These are phyloP conservation scores for Ornithoptera priamus DNA, from an alignment of 2,888 invertebrate genomes.

Conservation along the genomic window DNA sequence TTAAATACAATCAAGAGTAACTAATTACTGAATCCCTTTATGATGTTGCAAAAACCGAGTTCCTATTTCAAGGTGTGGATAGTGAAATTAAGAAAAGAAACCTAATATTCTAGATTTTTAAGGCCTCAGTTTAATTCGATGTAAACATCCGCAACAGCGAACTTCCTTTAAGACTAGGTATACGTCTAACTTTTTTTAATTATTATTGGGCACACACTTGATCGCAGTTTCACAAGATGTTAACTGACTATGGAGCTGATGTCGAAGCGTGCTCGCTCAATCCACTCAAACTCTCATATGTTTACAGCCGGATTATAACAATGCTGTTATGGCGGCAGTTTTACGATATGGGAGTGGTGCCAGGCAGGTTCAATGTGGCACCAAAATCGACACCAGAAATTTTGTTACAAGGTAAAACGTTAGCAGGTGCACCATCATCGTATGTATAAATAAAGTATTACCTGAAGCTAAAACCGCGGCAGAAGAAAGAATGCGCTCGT, in stretches of 20 bases:
- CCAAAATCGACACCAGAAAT: background rate
- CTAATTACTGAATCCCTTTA: too few relatives aligned
- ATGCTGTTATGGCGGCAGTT: background rate
- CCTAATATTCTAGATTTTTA: too few relatives aligned
- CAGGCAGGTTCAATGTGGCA: background rate
- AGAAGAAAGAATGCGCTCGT: conserved; percentile 85
- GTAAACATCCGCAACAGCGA: too few relatives aligned
- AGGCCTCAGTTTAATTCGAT: too few relatives aligned
- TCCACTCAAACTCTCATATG: background rate
- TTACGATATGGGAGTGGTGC: background rate
- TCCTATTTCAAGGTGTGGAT: too few relatives aligned
- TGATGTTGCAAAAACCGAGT: too few relatives aligned
- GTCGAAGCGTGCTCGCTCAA: background rate
- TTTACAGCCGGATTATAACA: background rate
- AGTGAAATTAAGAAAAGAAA: too few relatives aligned
- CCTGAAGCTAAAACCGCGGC: conserved; percentile 89
- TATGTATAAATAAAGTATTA: conserved; percentile 44
- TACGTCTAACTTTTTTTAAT: background rate
- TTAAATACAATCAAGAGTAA: too few relatives aligned
- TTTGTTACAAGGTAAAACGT: background rate
- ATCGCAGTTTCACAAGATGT: background rate
- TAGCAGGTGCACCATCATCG: background rate
- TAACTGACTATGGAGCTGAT: background rate
- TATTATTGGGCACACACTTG: background rate
- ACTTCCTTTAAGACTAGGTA: background rate